Evolutionary conservation across 2,113 vertebrate species (phyloP).

Genomic region (Empidonax alnorum): DNA sequence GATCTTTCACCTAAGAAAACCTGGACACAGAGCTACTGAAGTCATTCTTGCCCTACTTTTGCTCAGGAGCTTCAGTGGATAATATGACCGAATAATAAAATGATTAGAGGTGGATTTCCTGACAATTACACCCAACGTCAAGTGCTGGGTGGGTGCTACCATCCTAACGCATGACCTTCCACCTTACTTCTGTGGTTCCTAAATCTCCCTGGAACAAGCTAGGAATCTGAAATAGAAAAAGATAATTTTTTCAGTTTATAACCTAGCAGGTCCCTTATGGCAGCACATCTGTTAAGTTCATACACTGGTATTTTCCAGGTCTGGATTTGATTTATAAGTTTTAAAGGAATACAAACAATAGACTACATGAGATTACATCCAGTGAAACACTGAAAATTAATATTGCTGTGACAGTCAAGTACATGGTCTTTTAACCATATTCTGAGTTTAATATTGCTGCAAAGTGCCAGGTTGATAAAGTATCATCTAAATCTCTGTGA

Average conservation of each 20-base stretch:
- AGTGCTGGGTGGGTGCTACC: conserved; percentile 48
- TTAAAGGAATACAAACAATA: conserved; percentile 59
- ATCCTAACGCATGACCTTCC: conserved; percentile 20
- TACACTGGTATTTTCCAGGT: conserved; percentile 50
- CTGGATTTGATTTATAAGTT: conserved; percentile 73
- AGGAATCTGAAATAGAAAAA: conserved; percentile 59
- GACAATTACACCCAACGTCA: conserved; percentile 57
- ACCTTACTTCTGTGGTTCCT: conserved; percentile 14
- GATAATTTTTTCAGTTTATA: conserved; percentile 70
- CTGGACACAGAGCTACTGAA: conserved; percentile 67
- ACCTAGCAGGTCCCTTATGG: conserved; percentile 68
- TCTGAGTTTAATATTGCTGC: not conserved
- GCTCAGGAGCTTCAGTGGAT: conserved; percentile 32
- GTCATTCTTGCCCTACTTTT: conserved; percentile 72
- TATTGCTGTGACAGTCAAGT: conserved; percentile 20
- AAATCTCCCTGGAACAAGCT: conserved; percentile 54
- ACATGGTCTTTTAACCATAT: conserved; percentile 22
- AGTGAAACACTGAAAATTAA: conserved; percentile 59
- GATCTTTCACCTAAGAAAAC: conserved; percentile 84
- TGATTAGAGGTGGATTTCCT: conserved; percentile 22
- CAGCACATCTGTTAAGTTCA: conserved; percentile 73
- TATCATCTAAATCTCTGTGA: conserved; percentile 37
- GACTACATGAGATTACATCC: conserved; percentile 36
- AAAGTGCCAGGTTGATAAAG: conserved; percentile 26
- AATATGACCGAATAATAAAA: conserved; percentile 27